Evolutionary conservation across 2,113 vertebrate genomes (phyloP).

Genomic region (Hippoglossus stenolepis): DNA sequence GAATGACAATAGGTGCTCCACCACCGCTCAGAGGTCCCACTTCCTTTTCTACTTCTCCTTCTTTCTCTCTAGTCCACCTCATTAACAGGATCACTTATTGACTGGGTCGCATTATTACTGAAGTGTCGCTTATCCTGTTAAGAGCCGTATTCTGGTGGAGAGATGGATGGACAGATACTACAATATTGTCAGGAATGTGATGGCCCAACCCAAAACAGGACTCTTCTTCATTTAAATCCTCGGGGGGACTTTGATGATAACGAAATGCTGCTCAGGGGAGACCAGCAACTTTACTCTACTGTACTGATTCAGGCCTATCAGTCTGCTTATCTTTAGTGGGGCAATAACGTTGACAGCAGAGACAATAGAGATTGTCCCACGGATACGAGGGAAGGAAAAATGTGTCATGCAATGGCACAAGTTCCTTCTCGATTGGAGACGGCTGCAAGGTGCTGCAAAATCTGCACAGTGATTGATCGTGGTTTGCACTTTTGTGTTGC

Average conservation of each 20-base stretch:
- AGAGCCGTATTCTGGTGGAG: background rate
- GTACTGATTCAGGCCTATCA: slow-evolving; percentile 62
- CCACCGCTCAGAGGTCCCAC: slow-evolving; percentile 57
- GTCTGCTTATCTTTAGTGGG: slow-evolving; percentile 73
- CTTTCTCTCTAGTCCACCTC: slow-evolving; percentile 44
- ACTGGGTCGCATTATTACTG: background rate
- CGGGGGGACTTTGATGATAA: slow-evolving; percentile 56
- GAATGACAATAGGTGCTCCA: slow-evolving; percentile 82
- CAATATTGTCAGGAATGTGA: slow-evolving; percentile 50
- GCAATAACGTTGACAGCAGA: slow-evolving; percentile 61
- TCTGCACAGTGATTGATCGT: slow-evolving; percentile 34
- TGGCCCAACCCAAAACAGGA: slow-evolving; percentile 43
- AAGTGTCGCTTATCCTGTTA: background rate
- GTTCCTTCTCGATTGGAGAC: slow-evolving; percentile 24
- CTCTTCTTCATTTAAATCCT: slow-evolving; percentile 36
- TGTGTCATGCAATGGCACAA: slow-evolving; percentile 22
- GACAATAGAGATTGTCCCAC: slow-evolving; percentile 53
- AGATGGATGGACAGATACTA: slow-evolving; percentile 10
- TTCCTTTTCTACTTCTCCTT: slow-evolving; percentile 56
- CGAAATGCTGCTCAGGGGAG: slow-evolving; percentile 44
- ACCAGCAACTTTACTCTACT: slow-evolving; percentile 55
- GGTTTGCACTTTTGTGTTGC: slow-evolving; percentile 26
- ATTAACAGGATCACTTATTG: slow-evolving; percentile 31
- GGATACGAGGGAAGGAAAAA: slow-evolving; percentile 42
- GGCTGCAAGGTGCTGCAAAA: slow-evolving; percentile 12